Evolutionary conservation across 2,888 invertebrate species (phyloP).

Genomic region (Gisinianus flammeolus): DNA sequence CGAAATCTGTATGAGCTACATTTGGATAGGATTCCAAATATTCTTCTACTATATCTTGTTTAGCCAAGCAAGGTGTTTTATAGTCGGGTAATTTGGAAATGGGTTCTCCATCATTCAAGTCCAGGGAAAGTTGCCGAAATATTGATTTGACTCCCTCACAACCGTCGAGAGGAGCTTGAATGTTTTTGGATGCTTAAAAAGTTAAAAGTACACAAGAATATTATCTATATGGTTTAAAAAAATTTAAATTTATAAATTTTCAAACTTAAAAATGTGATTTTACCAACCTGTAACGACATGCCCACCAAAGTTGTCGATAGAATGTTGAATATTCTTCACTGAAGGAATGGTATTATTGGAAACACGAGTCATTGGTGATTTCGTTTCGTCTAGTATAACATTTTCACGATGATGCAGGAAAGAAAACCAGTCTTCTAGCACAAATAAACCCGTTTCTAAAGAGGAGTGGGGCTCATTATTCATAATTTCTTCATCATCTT

Average conservation of each 20-base stretch:
- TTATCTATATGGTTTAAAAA: no score
- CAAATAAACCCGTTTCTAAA: conserved; percentile 45
- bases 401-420: conserved; percentile 41
- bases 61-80: conserved; percentile 36
- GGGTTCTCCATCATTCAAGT: conserved; percentile 17
- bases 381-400: conserved; percentile 41
- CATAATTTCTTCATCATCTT: background rate
- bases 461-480: conserved; percentile 15
- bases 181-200: background rate
- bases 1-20: conserved; percentile 38
- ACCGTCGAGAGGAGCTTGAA: background rate
- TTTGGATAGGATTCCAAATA: conserved; percentile 21
- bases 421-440: conserved; percentile 54
- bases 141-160: conserved; percentile 9
- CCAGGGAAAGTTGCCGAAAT: background rate
- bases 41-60: conserved; percentile 41
- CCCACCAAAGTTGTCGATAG: background rate
- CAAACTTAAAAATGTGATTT: background rate
- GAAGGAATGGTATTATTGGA: background rate
- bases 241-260: no score
- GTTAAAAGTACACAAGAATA: background rate
- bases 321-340: background rate
- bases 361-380: conserved; percentile 8
- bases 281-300: background rate
- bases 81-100: conserved; percentile 19